These are phyloP conservation scores for Copsychus sechellarum DNA, from an alignment of 2,113 vertebrate species.

Conservation along the genomic window DNA sequence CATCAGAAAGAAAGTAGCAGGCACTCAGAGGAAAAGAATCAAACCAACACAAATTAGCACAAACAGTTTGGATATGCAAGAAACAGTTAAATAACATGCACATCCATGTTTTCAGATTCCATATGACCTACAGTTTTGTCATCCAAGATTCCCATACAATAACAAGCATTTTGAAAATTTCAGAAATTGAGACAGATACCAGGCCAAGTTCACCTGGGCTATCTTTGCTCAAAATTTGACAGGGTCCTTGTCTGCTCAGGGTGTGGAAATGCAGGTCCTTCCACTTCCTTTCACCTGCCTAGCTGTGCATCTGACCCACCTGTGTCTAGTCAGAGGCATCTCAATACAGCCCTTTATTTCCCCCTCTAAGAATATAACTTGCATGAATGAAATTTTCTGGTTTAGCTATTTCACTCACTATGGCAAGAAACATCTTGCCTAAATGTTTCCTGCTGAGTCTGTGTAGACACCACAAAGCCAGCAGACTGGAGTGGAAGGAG, in stretches of 20 bases:
- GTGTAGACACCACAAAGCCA: neutral
- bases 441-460: neutral
- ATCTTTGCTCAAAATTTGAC: neutral
- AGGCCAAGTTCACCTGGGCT: neutral
- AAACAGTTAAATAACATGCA: fast-evolving
- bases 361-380: neutral
- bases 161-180: neutral
- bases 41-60: neutral
- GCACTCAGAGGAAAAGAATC: neutral
- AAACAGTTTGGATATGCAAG: neutral
- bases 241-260: neutral
- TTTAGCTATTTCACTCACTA: neutral
- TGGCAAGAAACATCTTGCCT: neutral
- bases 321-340: neutral
- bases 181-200: neutral
- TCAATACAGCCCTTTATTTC: fast-evolving
- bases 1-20: neutral
- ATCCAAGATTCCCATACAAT: neutral
- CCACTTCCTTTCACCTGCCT: neutral
- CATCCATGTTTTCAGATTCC: neutral
- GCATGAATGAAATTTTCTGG: neutral
- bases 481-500: neutral
- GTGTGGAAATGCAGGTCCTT: neutral
- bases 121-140: neutral
- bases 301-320: neutral